phyloP scores from a whole-genome alignment of 2,113 vertebrate genomes.

The human region GRCh38 chr6:22656001-22656500 shows the following conservation, averaged over 20 bases:
- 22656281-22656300: background rate
- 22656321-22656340: background rate
- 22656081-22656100: background rate
- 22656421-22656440: background rate
- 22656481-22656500: background rate
- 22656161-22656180: background rate
- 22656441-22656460: background rate
- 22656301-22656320: background rate
- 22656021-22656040: background rate
- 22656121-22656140: background rate
- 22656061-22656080: background rate
- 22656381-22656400: background rate
- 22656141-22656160: background rate
- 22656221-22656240: background rate
- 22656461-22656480: background rate
- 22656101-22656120: background rate
- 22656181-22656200: background rate
- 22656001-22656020: background rate
- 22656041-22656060: rapidly evolving
- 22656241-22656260: background rate
- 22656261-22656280: background rate
- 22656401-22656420: background rate
- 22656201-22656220: background rate
- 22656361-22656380: background rate
- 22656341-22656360: rapidly evolving